Base-by-base conservation (phyloP, 53 echinoderm and acorn worm genomes). In the Echinarachnius parma region DNA sequence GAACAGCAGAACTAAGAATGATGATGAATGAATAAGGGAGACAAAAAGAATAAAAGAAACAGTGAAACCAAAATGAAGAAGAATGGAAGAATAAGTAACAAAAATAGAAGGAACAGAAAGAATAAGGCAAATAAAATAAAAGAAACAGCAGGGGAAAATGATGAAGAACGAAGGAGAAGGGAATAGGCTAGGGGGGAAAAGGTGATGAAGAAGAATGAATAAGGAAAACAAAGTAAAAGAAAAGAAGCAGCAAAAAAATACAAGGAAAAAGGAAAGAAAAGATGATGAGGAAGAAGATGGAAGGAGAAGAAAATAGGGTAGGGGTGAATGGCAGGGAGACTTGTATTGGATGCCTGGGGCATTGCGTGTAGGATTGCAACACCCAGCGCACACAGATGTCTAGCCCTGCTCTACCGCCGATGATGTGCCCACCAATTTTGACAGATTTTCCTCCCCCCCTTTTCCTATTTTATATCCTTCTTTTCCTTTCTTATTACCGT, bases 291-390 rank as follows among this genome's bases (percentile, higher is more conserved):
- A n/a, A n/a, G n/a, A n/a, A n/a, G n/a, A n/a, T n/a, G n/a, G 7
- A 9, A 39, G 13, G 7, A 13, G 39, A 39, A 39, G 7, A 13
- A 39, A 39, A 13, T 39, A 13, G 13, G 39, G 13, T 7, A n/a
- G 57, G 28, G 56, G 74, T 72, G 74, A 72, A 72, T 72, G 74
- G 28, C 74, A 72, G 74, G 52, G 52, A n/a, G 52, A 52, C 53
- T 10, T 68, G 68, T 68, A 68, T 52, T 49, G 68, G 52, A 3
- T 13, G 68, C 68, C 68, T 14, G 34, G 22, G 68, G 68, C 68
- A 48, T 50, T 49, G 52, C 10, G 68, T 68, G 21, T 68, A 50
- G 37, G 30, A 68, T 68, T 68, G 68, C 68, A 52, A 27, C 50
- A 52, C 68, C 49, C 52, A 52, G 68, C 68, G 34, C 68, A 68